A percentile compares a stretch with the other conserved stretches of the same genome.
These are phyloP conservation scores for Sinocyclocheilus anshuiensis DNA, from an alignment of 2,113 vertebrate genomes.

Conservation along the genomic window DNA sequence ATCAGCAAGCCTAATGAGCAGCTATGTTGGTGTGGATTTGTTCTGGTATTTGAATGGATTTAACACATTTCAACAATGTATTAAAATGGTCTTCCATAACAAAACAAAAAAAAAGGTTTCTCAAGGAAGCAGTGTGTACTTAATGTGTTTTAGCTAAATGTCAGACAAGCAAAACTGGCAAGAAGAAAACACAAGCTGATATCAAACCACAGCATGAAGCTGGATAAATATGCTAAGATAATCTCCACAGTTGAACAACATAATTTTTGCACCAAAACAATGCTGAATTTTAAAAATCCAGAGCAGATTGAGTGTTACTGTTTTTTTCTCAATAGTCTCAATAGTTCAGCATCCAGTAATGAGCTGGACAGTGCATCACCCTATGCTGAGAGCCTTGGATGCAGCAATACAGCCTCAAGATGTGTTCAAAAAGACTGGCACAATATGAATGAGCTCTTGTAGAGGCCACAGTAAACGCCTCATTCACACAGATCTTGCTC, in stretches of 20 bases:
- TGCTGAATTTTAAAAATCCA: neutral
- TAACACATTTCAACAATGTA: neutral
- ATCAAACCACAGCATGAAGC: constrained; percentile 50
- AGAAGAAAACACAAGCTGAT: constrained; percentile 33
- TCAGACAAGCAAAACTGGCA: constrained; percentile 7
- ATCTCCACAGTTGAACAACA: constrained; percentile 52
- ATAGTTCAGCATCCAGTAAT: constrained; percentile 9
- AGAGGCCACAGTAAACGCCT: constrained; percentile 4
- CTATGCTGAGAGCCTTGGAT: neutral
- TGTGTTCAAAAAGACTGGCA: neutral
- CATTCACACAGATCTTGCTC: constrained; percentile 20
- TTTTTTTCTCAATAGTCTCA: neutral
- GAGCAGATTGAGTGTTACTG: neutral
- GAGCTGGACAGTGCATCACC: neutral
- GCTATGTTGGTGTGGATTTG: constrained; percentile 1
- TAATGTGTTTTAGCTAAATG: constrained; percentile 13
- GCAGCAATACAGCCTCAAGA: constrained; percentile 30
- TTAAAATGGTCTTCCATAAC: neutral
- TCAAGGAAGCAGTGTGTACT: neutral
- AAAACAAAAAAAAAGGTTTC: neutral
- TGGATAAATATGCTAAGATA: constrained; percentile 59
- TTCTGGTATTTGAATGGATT: neutral
- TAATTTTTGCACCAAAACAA: neutral
- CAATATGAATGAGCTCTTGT: constrained; percentile 20
- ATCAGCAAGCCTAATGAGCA: constrained; percentile 5